Percentiles rank a stretch among this genome's conserved stretches.
These are phyloP conservation scores for Caenorhabditis brenneri DNA, from an alignment of 1,140 invertebrate species.

Conservation along the genomic window DNA sequence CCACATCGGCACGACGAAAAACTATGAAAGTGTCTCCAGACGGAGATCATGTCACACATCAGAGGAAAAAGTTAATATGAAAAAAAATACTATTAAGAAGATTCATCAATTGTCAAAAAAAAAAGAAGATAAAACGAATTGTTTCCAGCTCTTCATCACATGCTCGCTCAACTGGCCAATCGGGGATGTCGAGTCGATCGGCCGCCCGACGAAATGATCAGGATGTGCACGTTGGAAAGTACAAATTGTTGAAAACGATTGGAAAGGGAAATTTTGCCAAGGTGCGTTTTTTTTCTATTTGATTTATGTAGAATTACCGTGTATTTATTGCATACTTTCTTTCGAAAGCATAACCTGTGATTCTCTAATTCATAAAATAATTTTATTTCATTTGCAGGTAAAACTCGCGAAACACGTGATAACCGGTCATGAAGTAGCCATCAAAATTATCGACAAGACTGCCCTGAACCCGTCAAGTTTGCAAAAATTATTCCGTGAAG, in stretches of 20 bases:
- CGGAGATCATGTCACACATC: slow-evolving; percentile 34
- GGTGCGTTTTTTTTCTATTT: too few species aligned
- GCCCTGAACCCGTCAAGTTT: slow-evolving; percentile 97
- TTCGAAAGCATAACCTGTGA: too few species aligned
- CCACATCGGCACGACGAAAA: not conserved
- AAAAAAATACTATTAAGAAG: too few species aligned
- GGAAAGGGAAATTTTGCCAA: slow-evolving; percentile 99
- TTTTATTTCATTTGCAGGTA: slow-evolving; percentile 58
- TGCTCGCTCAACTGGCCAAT: not conserved
- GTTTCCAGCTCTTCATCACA: slow-evolving; percentile 14
- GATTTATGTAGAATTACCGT: too few species aligned
- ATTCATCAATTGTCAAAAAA: too few species aligned
- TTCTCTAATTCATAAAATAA: not conserved
- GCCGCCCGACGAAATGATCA: slow-evolving; percentile 69
- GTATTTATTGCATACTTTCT: too few species aligned
- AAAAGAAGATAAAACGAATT: too few species aligned
- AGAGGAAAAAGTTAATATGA: not conserved
- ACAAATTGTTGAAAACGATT: slow-evolving; percentile 97
- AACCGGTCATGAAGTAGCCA: slow-evolving; percentile 97
- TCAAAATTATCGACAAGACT: slow-evolving; percentile 99
- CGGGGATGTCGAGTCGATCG: slow-evolving; percentile 34
- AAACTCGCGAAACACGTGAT: slow-evolving; percentile 98
- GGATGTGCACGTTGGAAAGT: slow-evolving; percentile 97
- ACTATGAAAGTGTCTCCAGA: slow-evolving; percentile 18
- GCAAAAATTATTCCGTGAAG: slow-evolving; percentile 91